phyloP scores from a whole-genome alignment of 2,797 vertebrate genomes.

The Platyrinchus mystaceus region DNA sequence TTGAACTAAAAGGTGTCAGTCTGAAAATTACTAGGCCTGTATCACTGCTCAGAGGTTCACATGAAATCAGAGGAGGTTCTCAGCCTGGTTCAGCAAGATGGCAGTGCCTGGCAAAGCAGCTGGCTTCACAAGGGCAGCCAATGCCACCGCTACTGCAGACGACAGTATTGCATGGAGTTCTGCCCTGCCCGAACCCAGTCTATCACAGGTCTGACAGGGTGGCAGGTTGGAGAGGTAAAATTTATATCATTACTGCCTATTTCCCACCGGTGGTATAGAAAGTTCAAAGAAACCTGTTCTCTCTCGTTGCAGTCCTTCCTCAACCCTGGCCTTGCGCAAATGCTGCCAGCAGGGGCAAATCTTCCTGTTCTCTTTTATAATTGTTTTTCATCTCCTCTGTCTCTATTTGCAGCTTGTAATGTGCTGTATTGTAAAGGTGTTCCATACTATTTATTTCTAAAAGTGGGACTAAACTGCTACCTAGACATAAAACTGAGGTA shows the following conservation, averaged over 20 bases:
- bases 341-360: neutral
- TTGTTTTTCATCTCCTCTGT: neutral
- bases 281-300: neutral
- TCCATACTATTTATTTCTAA: neutral
- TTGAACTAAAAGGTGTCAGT: neutral
- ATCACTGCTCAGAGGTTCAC: neutral
- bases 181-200: fast-evolving
- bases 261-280: fast-evolving
- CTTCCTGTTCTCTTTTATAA: neutral
- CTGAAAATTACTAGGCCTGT: neutral
- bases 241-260: neutral
- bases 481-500: neutral
- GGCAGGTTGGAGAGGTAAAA: neutral
- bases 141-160: fast-evolving
- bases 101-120: neutral
- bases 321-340: neutral
- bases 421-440: neutral
- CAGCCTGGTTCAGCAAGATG: fast-evolving
- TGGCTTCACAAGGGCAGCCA: neutral
- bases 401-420: neutral
- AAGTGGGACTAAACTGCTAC: neutral
- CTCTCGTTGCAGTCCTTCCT: neutral
- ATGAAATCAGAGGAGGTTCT: neutral
- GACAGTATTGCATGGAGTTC: neutral
- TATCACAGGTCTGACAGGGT: neutral